Evolutionary conservation across 2,797 vertebrate genomes (phyloP).

Genomic region (Protonibea diacanthus): DNA sequence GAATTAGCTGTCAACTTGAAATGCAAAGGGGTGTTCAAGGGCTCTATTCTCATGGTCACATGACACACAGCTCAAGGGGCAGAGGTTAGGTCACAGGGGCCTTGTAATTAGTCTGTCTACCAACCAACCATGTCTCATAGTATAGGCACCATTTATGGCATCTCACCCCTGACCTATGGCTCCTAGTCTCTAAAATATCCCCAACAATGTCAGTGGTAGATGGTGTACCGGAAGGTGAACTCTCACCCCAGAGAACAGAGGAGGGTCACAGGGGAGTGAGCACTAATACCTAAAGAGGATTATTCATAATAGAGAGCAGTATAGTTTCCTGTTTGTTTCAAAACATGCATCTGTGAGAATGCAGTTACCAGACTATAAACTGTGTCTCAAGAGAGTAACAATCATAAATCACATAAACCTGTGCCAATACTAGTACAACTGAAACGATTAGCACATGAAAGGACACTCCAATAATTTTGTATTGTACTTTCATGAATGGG

Average conservation of each 20-base stretch:
- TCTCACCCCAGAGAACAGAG: constrained; percentile 48
- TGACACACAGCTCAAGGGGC: constrained; percentile 63
- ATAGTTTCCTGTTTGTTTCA: constrained; percentile 13
- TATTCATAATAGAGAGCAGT: constrained; percentile 23
- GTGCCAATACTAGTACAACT: background rate
- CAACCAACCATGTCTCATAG: constrained; percentile 70
- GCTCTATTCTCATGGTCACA: constrained; percentile 55
- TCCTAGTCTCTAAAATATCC: constrained; percentile 76
- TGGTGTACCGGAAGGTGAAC: constrained; percentile 51
- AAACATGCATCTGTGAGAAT: constrained; percentile 1
- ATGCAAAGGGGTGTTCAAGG: background rate
- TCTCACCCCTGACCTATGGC: constrained; percentile 81
- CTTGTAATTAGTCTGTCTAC: constrained; percentile 77
- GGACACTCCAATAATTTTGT: background rate
- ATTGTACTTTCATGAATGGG: background rate
- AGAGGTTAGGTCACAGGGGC: constrained; percentile 81
- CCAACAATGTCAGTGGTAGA: constrained; percentile 43
- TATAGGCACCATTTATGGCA: constrained; percentile 76
- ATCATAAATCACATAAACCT: constrained; percentile 21
- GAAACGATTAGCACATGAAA: background rate
- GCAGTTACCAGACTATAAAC: background rate
- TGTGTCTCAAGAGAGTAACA: constrained; percentile 5
- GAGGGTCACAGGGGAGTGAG: constrained; percentile 22
- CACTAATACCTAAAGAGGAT: constrained; percentile 23
- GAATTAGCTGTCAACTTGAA: background rate